Evolutionary conservation across 2,888 invertebrate genomes (phyloP).

Genomic region (Drosophila melanosoma): DNA sequence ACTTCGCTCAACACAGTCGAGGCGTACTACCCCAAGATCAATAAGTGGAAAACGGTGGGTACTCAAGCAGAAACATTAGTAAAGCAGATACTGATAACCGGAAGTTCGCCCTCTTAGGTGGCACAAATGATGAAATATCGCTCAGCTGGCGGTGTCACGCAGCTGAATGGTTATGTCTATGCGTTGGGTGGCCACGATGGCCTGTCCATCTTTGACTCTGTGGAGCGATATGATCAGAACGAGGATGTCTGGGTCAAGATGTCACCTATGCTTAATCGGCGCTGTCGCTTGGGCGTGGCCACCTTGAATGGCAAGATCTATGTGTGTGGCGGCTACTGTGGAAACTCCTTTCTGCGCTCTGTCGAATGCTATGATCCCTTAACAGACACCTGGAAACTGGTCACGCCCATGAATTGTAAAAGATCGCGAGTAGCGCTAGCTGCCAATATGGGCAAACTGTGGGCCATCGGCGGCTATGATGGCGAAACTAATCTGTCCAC

Average conservation of each 20-base stretch:
- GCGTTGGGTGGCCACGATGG: conserved; percentile 96
- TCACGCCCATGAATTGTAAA: conserved; percentile 93
- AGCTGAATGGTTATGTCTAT: conserved; percentile 89
- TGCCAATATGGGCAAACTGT: conserved; percentile 93
- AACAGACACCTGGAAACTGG: conserved; percentile 90
- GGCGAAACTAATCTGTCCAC: conserved; percentile 92
- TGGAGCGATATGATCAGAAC: conserved; percentile 92
- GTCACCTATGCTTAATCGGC: conserved; percentile 91
- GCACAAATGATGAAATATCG: conserved; percentile 85
- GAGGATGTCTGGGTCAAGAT: conserved; percentile 90
- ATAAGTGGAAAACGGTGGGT: conserved; percentile 90
- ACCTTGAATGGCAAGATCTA: conserved; percentile 92
- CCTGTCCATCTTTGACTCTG: conserved; percentile 93
- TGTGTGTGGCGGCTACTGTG: conserved; percentile 94
- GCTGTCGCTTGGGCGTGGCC: conserved; percentile 93
- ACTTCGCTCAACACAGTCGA: conserved; percentile 93
- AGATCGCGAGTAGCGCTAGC: conserved; percentile 92
- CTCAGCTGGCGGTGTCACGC: conserved; percentile 90
- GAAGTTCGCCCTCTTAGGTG: conserved; percentile 66
- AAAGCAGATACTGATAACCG: not conserved
- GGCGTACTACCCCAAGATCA: conserved; percentile 90
- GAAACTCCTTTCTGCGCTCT: conserved; percentile 91
- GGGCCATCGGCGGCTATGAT: conserved; percentile 91
- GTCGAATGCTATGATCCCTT: conserved; percentile 93
- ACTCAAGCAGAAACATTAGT: not conserved